These are phyloP conservation scores for Andrena fulva DNA, from an alignment of 2,888 invertebrate species.

Conservation along the genomic window DNA sequence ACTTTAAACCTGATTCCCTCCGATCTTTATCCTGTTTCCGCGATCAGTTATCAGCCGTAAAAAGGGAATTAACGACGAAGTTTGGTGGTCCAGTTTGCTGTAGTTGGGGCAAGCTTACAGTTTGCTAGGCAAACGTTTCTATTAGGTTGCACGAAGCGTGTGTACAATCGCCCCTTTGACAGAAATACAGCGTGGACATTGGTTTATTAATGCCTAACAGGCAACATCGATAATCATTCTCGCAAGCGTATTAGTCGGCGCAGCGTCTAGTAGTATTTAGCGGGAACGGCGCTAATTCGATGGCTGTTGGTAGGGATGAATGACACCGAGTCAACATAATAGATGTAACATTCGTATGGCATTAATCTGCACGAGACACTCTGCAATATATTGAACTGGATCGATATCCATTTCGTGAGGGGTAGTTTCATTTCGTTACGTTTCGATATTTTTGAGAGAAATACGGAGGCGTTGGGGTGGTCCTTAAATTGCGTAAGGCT, in stretches of 20 bases:
- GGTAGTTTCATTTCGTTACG: no score
- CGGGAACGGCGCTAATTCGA: conserved; percentile 2
- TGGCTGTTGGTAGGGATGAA: neutral
- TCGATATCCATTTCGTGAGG: no score
- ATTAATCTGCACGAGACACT: neutral
- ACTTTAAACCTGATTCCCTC: no score
- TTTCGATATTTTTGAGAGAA: no score
- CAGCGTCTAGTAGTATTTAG: conserved; percentile 30
- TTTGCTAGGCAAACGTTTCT: conserved; percentile 17
- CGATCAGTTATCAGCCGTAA: no score
- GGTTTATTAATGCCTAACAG: conserved; percentile 42
- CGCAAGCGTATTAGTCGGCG: conserved; percentile 48
- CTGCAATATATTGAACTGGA: no score
- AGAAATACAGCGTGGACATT: conserved; percentile 24
- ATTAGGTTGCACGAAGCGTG: conserved; percentile 3
- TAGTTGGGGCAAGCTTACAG: neutral
- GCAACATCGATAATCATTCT: conserved; percentile 40
- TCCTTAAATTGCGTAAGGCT: no score
- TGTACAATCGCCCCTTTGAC: conserved; percentile 41
- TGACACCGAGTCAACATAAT: conserved; percentile 26
- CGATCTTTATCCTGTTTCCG: no score
- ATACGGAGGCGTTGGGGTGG: no score
- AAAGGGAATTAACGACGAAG: no score
- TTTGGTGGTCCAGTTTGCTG: neutral
- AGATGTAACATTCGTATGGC: neutral